These are phyloP conservation scores for Squalus acanthias DNA, from an alignment of 2,797 vertebrate species.

Conservation along the genomic window DNA sequence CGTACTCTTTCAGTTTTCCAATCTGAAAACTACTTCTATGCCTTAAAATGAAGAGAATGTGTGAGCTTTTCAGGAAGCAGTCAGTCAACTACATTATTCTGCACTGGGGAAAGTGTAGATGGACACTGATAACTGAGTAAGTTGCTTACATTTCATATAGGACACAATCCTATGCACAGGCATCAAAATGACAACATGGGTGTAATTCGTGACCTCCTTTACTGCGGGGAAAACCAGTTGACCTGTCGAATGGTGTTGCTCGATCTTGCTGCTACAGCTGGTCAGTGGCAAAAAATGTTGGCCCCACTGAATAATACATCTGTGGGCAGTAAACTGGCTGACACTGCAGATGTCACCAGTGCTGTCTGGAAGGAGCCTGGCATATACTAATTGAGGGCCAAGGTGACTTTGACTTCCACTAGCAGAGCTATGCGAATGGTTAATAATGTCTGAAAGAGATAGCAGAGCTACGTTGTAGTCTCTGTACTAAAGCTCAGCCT, in stretches of 20 bases:
- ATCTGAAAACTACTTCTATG: neutral
- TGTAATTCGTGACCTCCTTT: neutral
- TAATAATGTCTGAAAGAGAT: neutral
- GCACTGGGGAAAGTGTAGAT: neutral
- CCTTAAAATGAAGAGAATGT: neutral
- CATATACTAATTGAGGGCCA: neutral
- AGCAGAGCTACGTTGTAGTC: neutral
- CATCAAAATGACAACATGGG: neutral
- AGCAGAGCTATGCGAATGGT: neutral
- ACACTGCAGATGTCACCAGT: neutral
- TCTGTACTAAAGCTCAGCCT: neutral
- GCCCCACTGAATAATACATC: neutral
- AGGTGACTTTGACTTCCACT: neutral
- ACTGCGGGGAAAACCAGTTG: neutral
- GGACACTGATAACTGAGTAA: neutral
- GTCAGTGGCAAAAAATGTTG: neutral
- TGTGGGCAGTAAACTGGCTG: neutral
- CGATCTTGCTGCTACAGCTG: neutral
- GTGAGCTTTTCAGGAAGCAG: neutral
- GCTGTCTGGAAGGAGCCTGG: neutral
- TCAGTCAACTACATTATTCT: neutral
- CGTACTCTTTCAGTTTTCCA: neutral
- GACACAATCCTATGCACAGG: neutral
- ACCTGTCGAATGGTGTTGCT: neutral
- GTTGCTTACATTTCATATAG: neutral